These are phyloP conservation scores for Calyptomena viridis DNA, from an alignment of 2,113 vertebrate genomes.

Conservation along the genomic window DNA sequence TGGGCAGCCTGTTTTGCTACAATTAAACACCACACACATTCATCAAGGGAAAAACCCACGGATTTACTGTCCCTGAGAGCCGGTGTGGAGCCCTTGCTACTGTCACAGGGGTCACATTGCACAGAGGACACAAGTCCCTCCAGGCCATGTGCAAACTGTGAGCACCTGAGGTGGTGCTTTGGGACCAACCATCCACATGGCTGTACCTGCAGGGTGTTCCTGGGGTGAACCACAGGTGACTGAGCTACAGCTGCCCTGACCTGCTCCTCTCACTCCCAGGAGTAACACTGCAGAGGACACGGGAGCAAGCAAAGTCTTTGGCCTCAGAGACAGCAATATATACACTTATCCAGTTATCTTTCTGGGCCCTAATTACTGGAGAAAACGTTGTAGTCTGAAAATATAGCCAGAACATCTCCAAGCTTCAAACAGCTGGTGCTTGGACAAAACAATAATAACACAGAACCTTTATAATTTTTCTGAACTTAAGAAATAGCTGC, in stretches of 20 bases:
- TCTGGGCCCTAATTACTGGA: not conserved
- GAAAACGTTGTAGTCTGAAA: not conserved
- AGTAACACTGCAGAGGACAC: not conserved
- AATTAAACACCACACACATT: fast-evolving
- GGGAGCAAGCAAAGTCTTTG: not conserved
- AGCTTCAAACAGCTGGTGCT: not conserved
- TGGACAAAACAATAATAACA: not conserved
- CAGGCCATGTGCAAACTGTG: not conserved
- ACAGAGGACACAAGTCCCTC: not conserved
- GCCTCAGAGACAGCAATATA: not conserved
- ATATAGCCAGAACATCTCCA: not conserved
- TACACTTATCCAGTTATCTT: not conserved
- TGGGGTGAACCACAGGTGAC: fast-evolving
- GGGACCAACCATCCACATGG: not conserved
- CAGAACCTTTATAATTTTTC: not conserved
- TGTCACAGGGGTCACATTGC: not conserved
- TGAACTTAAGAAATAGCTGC: not conserved
- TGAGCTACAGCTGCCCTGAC: not conserved
- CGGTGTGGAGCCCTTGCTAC: fast-evolving
- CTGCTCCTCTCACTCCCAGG: not conserved
- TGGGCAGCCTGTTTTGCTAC: not conserved
- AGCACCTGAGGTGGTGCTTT: not conserved
- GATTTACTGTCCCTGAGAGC: not conserved
- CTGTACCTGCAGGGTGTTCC: not conserved
- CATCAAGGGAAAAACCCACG: not conserved